Base-by-base conservation (phyloP, 2,797 vertebrate genomes). In the Hydrolagus colliei region DNA sequence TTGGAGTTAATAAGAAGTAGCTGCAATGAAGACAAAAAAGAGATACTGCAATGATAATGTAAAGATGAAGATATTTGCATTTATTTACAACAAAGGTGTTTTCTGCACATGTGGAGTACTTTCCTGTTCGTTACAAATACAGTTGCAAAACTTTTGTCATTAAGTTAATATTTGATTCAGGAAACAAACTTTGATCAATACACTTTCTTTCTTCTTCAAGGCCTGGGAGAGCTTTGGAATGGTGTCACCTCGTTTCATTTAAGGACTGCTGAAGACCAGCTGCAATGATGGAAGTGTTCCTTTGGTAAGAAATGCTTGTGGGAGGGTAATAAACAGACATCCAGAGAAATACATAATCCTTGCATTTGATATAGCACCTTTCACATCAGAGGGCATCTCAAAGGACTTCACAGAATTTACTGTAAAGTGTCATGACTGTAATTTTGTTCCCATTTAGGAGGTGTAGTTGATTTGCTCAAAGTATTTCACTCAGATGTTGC, bases 281-380 rank as follows among this genome's bases (percentile, higher is more conserved):
- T 68, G 10, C 88, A 90, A 89, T 87, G 90, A 92, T 89, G 93
- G 93, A 90, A 91, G 90, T 87, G 90, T 92, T 91, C 90, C 89
- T 76, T 89, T 93, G 93, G 94, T 95, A 93, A 93, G 84, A 86
- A 87, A 85, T 79, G 73, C 87, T 86, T 22, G 63, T 87, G 88
- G 27, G 27, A 85, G 72, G 89, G 78, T 72, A 87, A 27, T 86
- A 86, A 85, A 52, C 41, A 52, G 6, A 52, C 41, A 52, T 6
- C 2, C 41, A 52, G 6, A 6, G 41, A 52, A 52, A 52, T 52
- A 52, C 41, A 52, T 52, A 6, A 52, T 52, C 41, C 41, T 52
- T 52, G 41, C 41, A 52, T 52, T 52, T 85, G 65, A 22, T 85
- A 10, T 27, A 27, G 27, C 27, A 27, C 22, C 87, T 88, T 93